Percentiles rank a stretch among this genome's conserved stretches.
Evolutionary conservation across 2,797 vertebrate genomes (phyloP).

Genomic region (Merluccius polli): DNA sequence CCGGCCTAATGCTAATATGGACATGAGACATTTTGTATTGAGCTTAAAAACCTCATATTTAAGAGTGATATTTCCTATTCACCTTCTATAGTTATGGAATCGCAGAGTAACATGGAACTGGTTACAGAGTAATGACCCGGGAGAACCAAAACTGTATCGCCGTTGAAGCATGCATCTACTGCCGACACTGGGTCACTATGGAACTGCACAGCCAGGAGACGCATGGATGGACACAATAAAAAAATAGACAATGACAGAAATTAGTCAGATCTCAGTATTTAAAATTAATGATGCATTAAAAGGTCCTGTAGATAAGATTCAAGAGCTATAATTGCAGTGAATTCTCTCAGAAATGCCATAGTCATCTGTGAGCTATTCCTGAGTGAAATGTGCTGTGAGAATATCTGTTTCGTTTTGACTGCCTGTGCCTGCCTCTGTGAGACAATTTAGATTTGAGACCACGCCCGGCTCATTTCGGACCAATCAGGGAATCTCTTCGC

Average conservation of each 20-base stretch:
- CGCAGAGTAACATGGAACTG: constrained; percentile 78
- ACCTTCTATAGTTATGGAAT: constrained; percentile 87
- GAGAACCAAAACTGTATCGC: constrained; percentile 81
- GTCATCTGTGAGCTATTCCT: not conserved
- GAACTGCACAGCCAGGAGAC: constrained; percentile 71
- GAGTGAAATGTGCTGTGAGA: not conserved
- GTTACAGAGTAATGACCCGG: constrained; percentile 80
- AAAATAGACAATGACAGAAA: not conserved
- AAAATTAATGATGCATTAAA: not conserved
- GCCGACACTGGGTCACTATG: constrained; percentile 78
- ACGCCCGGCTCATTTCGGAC: not conserved
- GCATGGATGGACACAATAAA: constrained; percentile 3
- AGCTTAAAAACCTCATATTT: not conserved
- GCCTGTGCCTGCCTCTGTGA: no score
- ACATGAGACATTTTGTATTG: no score
- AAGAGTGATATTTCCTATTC: not conserved
- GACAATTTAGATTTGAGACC: no score
- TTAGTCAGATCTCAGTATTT: not conserved
- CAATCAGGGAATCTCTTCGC: not conserved
- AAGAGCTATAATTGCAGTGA: not conserved
- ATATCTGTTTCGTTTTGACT: not conserved
- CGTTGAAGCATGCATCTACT: constrained; percentile 77
- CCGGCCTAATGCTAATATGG: no score
- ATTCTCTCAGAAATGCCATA: not conserved
- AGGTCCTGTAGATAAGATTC: not conserved